Base-by-base conservation (phyloP, 1,140 invertebrate genomes). In the Coelopa frigida region DNA sequence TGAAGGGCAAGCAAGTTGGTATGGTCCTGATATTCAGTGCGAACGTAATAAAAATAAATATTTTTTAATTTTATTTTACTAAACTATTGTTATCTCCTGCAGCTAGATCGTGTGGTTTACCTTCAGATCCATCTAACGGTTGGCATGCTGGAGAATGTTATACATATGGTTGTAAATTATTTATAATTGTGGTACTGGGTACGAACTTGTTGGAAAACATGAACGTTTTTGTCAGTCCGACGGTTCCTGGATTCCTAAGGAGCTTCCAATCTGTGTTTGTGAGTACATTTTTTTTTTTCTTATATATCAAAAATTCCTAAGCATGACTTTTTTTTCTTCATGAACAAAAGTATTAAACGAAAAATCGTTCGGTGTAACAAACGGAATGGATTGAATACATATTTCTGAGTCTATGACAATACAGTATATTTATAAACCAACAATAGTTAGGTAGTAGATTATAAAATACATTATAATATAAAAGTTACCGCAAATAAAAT, bases 21-120 rank as follows among this genome's bases (percentile, higher is more conserved):
- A 89, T 59, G 94, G 94, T 12, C 94, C 94, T 1, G 90, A 96
- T 58, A 87, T 98, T 44, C 83, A 84, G 27, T 98, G 95, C 59
- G 86, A 93, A 78, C 89, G 94, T 86, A 73, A 86, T n/a, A n/a
- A n/a, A n/a, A n/a, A n/a, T n/a, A n/a, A n/a, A n/a, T n/a, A n/a
- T n/a, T n/a, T 23, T 15, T 12, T 5, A 36, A 11, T 4, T 24
- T 41, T 11, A 5, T 43, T 32, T 36, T 33, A 27, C 8, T 29
- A 29, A 14, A 29, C 8, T 29, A 29, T 29, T 29, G 14, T 38
- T 51, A 29, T 44, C 17, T 36, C n/a, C 51, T 46, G 14, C 60
- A 91, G 89, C 89, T 17, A 75, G 84, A n/a, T 84, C 83, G 22
- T 97, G 94, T 63, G 88, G 85, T 1, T 75, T 85, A 46, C 94